Base-by-base conservation (phyloP, 2,113 vertebrate species). In the Perccottus glenii region DNA sequence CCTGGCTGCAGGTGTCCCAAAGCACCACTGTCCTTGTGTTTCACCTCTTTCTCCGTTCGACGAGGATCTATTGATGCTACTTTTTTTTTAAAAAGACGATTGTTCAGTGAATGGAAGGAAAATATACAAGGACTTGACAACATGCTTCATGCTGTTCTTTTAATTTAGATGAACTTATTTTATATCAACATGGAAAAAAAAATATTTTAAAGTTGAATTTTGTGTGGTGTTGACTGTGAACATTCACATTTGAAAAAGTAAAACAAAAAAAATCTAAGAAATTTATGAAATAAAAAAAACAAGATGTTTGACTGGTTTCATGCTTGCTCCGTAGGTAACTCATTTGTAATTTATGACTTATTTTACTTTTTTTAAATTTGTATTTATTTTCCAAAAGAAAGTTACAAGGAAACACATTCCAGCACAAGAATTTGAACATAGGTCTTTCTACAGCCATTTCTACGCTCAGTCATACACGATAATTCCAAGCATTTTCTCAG, bases 181-280 rank as follows among this genome's bases (percentile, higher is more conserved):
- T 92, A 90, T 92, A 92, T 90, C 85, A 73, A 87, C 62, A 83
- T 87, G 73, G n/a, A n/a, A 86, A 84, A 82, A 81, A 77, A 81
- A 80, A 65, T 89, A 83, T 86, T 90, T 85, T 33, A 70, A 83
- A 87, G 85, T 88, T 85, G 87, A 84, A 81, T 85, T 87, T 83
- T 84, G 86, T 90, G 87, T 90, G 89, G 87, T 90, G 88, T 90
- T 84, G 84, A 87, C 88, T 89, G 88, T 91, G 88, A 90, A 92
- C 85, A 91, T 90, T 88, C 89, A 91, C 88, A 87, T 91, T 88
- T 86, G 85, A 88, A 85, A 55, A 87, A 88, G 81, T 69, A 86
- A 89, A 91, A 87, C 79, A 80, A 84, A 84, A 68, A 90, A 87
- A 82, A 85, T 82, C 51, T 65, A 84, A 84, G 78, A 87, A 91